Evolutionary conservation across 2,888 invertebrate genomes (phyloP), one percentile per base, ranked within the genome.

Genomic region (Conomelus anceps): DNA sequence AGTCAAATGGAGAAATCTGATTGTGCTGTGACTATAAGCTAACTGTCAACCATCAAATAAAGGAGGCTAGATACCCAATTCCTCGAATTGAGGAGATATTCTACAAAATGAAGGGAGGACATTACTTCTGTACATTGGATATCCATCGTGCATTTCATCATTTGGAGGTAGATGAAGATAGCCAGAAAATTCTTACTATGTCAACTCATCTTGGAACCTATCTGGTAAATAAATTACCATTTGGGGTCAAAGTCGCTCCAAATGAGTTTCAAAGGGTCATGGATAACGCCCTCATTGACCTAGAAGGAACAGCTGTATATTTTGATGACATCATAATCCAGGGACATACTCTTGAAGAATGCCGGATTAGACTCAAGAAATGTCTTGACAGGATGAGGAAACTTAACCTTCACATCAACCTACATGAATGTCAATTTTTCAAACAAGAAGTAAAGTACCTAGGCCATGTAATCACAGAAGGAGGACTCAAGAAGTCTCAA

Each of bases 231-330:
- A 26, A 89, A 89, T 41, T 90, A 22, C 89, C 90, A 85, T 90
- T 90, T 87, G 90, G 89, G 20, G 22, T 63, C 17, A 24, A 87
- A 88, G 26, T 88, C 90, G 26, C 85, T 0, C 87, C 23, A 9
- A 41, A 86, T 89, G 22, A 90, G 85, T 86, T 29, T 89, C 86
- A 88, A 4, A 23, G 22, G 6, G 20, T 85, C 0, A 88, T 92
- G 92, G 92, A 92, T 29, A 91, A 92, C 92, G 90, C 90, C 91
- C 0, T 92, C 91, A 88, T 92, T 92, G 92, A 92, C 92, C 23
- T 91, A 92, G 86, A 88, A 91, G 23, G 90, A 92, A 26, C 91
- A 90, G 24, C 88, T n/a, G 84, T 84, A 0, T 89, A 87, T 6
- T 84, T 89, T n/a, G 87, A 89, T 23, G 87, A 89, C 63, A 41